Conservation (phyloP, 1,140 invertebrate genomes). For the Dreissena rostriformis region DNA sequence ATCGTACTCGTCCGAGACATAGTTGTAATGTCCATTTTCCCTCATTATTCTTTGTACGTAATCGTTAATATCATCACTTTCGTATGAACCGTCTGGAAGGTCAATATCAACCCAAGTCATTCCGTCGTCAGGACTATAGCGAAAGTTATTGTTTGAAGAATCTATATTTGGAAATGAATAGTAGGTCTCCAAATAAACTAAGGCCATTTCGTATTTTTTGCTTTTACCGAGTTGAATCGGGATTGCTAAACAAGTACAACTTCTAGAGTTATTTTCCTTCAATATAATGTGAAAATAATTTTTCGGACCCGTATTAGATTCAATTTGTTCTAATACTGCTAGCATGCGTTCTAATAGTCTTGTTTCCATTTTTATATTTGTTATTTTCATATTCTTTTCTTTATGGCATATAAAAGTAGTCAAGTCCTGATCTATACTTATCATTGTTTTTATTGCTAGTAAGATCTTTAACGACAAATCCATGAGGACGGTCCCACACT, state of each 20-base stretch:
- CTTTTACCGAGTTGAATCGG: slow-evolving; percentile 17
- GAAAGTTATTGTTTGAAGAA: slow-evolving; percentile 1
- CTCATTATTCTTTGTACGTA: background rate
- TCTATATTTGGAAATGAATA: slow-evolving; percentile 11
- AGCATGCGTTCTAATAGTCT: too few species aligned
- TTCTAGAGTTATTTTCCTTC: background rate
- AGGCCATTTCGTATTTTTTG: slow-evolving; percentile 13
- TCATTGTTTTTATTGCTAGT: slow-evolving; percentile 8
- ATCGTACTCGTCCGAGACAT: background rate
- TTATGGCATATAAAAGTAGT: background rate
- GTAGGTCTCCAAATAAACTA: slow-evolving; percentile 10
- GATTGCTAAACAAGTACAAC: background rate
- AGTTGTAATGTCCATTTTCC: slow-evolving; percentile 6
- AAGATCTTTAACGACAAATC: slow-evolving; percentile 2
- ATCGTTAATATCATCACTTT: slow-evolving; percentile 8
- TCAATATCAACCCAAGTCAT: slow-evolving; percentile 2
- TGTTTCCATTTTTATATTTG: slow-evolving; percentile 7
- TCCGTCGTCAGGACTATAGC: background rate
- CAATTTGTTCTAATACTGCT: slow-evolving; percentile 10
- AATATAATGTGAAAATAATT: background rate
- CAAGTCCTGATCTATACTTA: slow-evolving; percentile 8
- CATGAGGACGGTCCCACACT: background rate
- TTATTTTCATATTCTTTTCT: background rate
- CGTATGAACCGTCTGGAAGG: background rate
- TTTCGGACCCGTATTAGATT: background rate